These are phyloP conservation scores for Temnothorax ravouxi DNA, from an alignment of 2,888 invertebrate species.

Conservation along the genomic window DNA sequence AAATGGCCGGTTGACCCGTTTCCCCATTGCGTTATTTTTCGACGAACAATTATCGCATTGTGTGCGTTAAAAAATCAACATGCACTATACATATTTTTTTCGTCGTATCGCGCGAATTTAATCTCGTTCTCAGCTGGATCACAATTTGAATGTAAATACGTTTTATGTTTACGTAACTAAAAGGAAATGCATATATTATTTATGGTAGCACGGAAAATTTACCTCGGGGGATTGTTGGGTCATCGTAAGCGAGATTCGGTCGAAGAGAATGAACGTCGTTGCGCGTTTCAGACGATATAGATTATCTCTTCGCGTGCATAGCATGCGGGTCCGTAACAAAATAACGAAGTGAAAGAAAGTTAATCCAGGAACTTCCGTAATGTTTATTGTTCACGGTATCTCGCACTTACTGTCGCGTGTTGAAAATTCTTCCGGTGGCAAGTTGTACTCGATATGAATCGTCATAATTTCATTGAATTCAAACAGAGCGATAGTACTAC, in stretches of 20 bases:
- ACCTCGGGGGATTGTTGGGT: background rate
- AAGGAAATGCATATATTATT: constrained; percentile 26
- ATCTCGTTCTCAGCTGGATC: background rate
- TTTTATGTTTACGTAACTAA: background rate
- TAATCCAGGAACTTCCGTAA: constrained; percentile 35
- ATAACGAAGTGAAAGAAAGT: constrained; percentile 15
- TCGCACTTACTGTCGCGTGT: background rate
- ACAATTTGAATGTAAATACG: background rate
- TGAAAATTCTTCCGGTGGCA: background rate
- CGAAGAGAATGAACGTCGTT: background rate
- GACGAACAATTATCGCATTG: constrained; percentile 34
- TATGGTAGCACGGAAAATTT: background rate
- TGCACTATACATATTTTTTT: background rate
- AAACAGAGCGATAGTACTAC: background rate
- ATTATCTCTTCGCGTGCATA: constrained; percentile 31
- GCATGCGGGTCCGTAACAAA: background rate
- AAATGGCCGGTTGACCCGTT: background rate
- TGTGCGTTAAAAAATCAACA: constrained; percentile 14
- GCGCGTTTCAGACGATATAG: constrained; percentile 30
- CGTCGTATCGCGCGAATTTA: background rate
- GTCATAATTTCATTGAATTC: constrained; percentile 8
- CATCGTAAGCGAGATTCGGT: background rate
- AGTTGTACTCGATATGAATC: background rate
- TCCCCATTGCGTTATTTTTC: constrained; percentile 21
- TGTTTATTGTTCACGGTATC: constrained; percentile 48